Base-by-base conservation (phyloP, 2,888 invertebrate species). In the Andrena fulva region DNA sequence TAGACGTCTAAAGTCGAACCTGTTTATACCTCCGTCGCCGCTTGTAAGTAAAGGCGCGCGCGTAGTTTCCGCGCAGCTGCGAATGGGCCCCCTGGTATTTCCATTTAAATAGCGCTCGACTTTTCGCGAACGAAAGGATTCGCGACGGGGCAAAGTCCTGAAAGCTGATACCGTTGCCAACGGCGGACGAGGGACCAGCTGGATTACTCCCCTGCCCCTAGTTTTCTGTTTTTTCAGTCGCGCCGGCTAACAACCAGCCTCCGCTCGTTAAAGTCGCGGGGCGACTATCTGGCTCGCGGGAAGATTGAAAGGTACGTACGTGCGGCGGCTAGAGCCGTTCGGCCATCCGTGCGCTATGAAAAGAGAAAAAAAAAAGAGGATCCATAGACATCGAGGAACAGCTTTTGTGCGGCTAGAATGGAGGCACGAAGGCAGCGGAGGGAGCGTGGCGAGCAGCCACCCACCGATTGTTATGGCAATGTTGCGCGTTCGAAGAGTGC, bases 1-100 rank as follows among this genome's bases (percentile, higher is more conserved):
- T 78, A 77, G 67, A 78, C 78, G 52, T 31, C 52, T 56, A 67
- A 67, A 78, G 52, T 48, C 54, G 62, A 68, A 48, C 52, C 56
- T 56, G 54, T 63, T 68, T 68, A 52, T 16, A 10, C 0, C 29
- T 7, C 20, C 5, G 2, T 31, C 27, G n/a, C n/a, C 2, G 16
- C 10, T 1, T 20, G 20, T 20, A 20, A 20, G 5, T 10, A 20
- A 33, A 33, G 67, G 29, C 29, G 4, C 20, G 33, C 62, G 0
- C 33, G 20, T 10, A 60, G 6, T 60, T 33, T 62, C 10, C 62
- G 20, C 2, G 54, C 72, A 59, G 29, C 20, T 33, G 54, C 20
- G 16, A 62, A 10, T 6, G 0, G 2, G 8, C n/a, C 16, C 16
- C 8, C 60, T 0, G 8, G 6, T 62, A 68, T 68, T 48, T 68